phyloP scores from a whole-genome alignment of 2,888 invertebrate genomes.

The Drosophila mimica region DNA sequence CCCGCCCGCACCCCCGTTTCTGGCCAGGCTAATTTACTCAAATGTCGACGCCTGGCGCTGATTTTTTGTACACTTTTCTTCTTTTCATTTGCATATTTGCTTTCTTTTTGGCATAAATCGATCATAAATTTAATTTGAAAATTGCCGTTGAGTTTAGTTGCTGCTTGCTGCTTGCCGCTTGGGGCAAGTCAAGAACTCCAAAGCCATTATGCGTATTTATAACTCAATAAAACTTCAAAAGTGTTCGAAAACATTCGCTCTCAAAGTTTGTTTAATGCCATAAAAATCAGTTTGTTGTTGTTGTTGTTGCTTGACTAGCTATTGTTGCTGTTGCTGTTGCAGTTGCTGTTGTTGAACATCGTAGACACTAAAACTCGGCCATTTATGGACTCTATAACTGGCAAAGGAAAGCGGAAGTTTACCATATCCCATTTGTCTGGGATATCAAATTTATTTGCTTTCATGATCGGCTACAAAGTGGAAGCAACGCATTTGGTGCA shows the following conservation, averaged over 20 bases:
- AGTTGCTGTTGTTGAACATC: conserved; percentile 46
- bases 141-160: conserved; percentile 50
- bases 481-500: not conserved
- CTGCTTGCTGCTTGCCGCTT: not conserved
- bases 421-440: conserved; percentile 24
- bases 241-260: conserved; percentile 77
- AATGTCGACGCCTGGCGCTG: conserved; percentile 78
- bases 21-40: conserved; percentile 64
- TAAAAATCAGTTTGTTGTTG: conserved; percentile 67
- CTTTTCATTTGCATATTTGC: conserved; percentile 40
- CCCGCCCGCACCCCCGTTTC: not conserved
- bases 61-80: conserved; percentile 26
- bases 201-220: conserved; percentile 76
- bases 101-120: conserved; percentile 70
- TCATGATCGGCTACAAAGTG: conserved; percentile 33
- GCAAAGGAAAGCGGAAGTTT: conserved; percentile 65
- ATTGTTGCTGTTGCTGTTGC: conserved; percentile 36
- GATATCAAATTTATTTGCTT: conserved; percentile 27
- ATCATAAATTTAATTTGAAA: conserved; percentile 78
- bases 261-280: conserved; percentile 76
- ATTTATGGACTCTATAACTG: conserved; percentile 62
- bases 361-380: conserved; percentile 64
- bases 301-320: conserved; percentile 17
- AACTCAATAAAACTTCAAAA: conserved; percentile 80
- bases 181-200: conserved; percentile 47